Evolutionary conservation across 1,140 invertebrate species (phyloP), one percentile per base, ranked within the genome.

Genomic region (Euwallacea similis): DNA sequence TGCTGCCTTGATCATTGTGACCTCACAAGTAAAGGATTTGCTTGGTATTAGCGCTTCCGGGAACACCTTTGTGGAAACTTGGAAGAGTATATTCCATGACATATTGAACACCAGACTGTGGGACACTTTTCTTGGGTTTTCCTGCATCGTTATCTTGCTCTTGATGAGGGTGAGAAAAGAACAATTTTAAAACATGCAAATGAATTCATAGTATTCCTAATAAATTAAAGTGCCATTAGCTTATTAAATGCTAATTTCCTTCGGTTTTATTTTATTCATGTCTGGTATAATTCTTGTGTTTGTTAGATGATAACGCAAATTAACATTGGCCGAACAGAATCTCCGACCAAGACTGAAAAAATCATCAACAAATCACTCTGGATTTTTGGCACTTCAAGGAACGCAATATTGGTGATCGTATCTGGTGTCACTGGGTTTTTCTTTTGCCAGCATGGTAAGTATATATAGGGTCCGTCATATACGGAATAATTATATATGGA

Each of bases 1-100:
- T 0, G 95, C 95, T 9, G 94, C 95, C 13, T 84, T 98, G 13
- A 94, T 95, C 70, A 97, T 97, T 59, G 88, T 93, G 0, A 90
- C 91, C 2, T 93, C 93, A 0, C 95, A 97, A 85, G 83, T 97
- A 8, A 96, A 94, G 82, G 90, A 92, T 74, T 81, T 96, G 16
- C 85, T 95, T 13, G 91, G 91, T 0, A 92, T 97, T 55, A 84
- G 84, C 8, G 93, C 92, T 4, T 88, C 84, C 21, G 92, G 91
- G 6, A 85, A 84, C 13, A 93, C 88, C 8, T 93, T 93, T 76
- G 73, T 93, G 7, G 85, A 91, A 75, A 88, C 91, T 77, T 91
- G 89, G 88, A 85, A 82, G 15, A 90, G 87, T 42, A 85, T 93
- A 6, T 86, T 86, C 60, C 75, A 82, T 10, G 86, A 90, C 72